Evolutionary conservation across 2,113 vertebrate species (phyloP), one percentile per base, ranked within the genome.

Genomic region (Athene noctua): DNA sequence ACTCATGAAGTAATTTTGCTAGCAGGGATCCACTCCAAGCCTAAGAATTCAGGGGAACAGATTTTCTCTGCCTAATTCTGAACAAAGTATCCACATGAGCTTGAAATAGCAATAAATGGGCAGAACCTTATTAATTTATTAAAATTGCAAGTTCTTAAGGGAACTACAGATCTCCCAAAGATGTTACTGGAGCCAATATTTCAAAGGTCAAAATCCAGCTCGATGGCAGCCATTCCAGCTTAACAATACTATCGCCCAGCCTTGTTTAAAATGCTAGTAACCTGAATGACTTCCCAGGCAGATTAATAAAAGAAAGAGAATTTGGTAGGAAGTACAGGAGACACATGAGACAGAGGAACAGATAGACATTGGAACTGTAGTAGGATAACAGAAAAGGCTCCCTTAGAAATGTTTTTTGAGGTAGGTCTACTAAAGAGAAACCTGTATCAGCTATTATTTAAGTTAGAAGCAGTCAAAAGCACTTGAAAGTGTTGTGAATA

Each of bases 121-220:
- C 11, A 80, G 62, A 86, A 51, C 22, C 34, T 38, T 54, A 81
- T n/a, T 52, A 74, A 85, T 57, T 62, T 44, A 51, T 30, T 44
- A 80, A 83, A 74, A 89, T 0, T 54, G 42, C 34, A 34, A 51
- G 40, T 87, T 72, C 78, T 85, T 44, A 30, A 38, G 79, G 74
- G 75, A 92, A 38, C 15, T 49, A 22, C 2, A 21, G 17, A 67
- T 42, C 49, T 87, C 68, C 32, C 68, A 80, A 61, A 57, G 18
- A 19, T 23, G 9, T 32, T 25, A 54, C 6, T 5, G 11, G 11
- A 93, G 65, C 85, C 78, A 95, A 7, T 15, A 52, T 61, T 89
- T 49, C 40, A 88, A 92, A 95, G 92, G 83, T 91, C 83, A 95
- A 78, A 94, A 46, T n/a, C 10, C 74, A 95, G 26, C 59, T 49